These are phyloP conservation scores for Lytechinus pictus DNA, from an alignment of 35 echinoderm and acorn worm genomes.

Conservation along the genomic window DNA sequence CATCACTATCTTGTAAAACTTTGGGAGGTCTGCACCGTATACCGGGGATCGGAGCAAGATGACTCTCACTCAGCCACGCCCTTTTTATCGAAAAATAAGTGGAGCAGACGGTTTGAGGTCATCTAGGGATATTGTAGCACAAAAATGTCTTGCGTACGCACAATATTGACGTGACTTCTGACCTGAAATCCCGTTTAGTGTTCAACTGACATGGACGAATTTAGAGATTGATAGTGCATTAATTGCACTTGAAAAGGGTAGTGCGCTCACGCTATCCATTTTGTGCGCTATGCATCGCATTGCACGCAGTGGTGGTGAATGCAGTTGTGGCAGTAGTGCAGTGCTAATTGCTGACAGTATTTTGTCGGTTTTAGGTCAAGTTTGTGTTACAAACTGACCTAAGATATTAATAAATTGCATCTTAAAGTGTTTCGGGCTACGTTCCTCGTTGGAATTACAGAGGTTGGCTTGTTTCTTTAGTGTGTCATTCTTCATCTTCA, in stretches of 20 bases:
- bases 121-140: not conserved
- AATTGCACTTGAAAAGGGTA: not conserved
- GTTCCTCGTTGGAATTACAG: not conserved
- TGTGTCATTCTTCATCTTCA: not conserved
- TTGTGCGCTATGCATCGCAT: too few relatives aligned
- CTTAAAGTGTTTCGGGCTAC: not conserved
- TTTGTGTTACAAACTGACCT: not conserved
- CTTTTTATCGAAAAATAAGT: not conserved
- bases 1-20: too few relatives aligned
- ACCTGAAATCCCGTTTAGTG: too few relatives aligned
- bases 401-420: not conserved
- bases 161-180: too few relatives aligned
- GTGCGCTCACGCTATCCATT: too few relatives aligned
- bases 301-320: too few relatives aligned
- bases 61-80: not conserved
- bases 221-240: not conserved
- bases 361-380: not conserved
- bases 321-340: too few relatives aligned
- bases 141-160: too few relatives aligned
- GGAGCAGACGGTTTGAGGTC: not conserved
- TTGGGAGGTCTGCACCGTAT: too few relatives aligned
- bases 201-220: too few relatives aligned
- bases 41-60: too few relatives aligned
- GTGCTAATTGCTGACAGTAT: not conserved
- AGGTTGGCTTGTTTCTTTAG: too few relatives aligned